Evolutionary conservation across 2,113 vertebrate genomes (phyloP).

Genomic region (Misgurnus anguillicaudatus): DNA sequence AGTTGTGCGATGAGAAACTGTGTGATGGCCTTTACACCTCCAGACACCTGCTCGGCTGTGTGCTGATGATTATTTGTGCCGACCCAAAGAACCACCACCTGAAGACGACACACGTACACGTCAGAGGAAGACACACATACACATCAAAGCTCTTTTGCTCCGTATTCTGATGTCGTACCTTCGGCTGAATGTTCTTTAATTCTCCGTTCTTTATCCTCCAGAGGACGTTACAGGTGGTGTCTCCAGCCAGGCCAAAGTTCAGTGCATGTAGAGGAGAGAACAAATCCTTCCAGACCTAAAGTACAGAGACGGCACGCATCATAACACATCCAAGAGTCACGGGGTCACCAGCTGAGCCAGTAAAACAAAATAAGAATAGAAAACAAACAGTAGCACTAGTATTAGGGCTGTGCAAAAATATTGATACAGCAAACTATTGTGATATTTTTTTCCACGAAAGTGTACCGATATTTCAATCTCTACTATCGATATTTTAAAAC

Average conservation of each 20-base stretch:
- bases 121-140: not conserved
- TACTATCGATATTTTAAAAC: too few species aligned
- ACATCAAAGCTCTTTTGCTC: not conserved
- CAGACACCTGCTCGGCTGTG: slow-evolving; percentile 89
- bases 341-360: too few species aligned
- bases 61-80: slow-evolving; percentile 93
- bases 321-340: not conserved
- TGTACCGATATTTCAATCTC: too few species aligned
- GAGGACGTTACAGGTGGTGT: slow-evolving; percentile 90
- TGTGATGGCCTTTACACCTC: slow-evolving; percentile 87
- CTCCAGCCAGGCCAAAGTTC: slow-evolving; percentile 92
- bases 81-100: slow-evolving; percentile 95
- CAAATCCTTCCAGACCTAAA: slow-evolving; percentile 90
- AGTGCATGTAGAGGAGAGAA: slow-evolving; percentile 93
- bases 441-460: too few species aligned
- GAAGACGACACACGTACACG: slow-evolving; percentile 19
- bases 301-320: not conserved
- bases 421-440: too few species aligned
- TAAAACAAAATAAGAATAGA: too few species aligned
- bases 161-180: slow-evolving; percentile 69
- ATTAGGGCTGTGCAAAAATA: too few species aligned
- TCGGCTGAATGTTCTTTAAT: slow-evolving; percentile 92
- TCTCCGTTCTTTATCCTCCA: slow-evolving; percentile 97
- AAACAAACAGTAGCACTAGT: too few species aligned
- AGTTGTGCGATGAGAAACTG: slow-evolving; percentile 83